Evolutionary conservation across 2,888 invertebrate species (phyloP).

Genomic region (Gasteruption jaculator): DNA sequence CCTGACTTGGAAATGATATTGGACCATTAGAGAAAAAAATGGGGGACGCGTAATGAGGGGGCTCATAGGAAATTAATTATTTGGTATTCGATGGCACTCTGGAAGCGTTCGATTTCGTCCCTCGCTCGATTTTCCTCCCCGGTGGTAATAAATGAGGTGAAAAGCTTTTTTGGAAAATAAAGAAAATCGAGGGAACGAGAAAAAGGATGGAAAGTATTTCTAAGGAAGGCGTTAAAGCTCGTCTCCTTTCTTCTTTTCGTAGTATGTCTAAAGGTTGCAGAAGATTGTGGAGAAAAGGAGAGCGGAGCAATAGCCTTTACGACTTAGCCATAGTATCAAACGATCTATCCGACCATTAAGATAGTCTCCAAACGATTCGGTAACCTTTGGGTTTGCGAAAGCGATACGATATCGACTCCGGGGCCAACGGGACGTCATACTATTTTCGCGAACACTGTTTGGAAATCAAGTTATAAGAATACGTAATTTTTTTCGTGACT

Average conservation of each 20-base stretch:
- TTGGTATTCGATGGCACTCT: no score
- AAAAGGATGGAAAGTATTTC: slow-evolving; percentile 18
- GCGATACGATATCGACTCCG: slow-evolving; percentile 50
- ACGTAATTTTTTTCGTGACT: no score
- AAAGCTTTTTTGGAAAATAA: slow-evolving; percentile 3
- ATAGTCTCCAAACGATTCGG: slow-evolving; percentile 52
- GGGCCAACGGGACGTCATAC: slow-evolving; percentile 29
- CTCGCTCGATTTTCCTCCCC: no score
- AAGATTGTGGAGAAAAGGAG: slow-evolving; percentile 36
- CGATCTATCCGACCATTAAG: slow-evolving; percentile 52
- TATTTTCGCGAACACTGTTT: slow-evolving; percentile 41
- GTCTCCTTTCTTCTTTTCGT: no score
- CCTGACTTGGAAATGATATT: no score
- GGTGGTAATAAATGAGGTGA: slow-evolving; percentile 2
- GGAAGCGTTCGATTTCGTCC: no score
- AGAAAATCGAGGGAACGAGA: slow-evolving; percentile 6
- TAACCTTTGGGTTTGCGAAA: slow-evolving; percentile 51
- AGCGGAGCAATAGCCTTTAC: slow-evolving; percentile 51
- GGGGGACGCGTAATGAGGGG: no score
- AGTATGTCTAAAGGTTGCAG: no score
- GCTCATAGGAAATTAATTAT: no score
- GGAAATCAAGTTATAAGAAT: no score
- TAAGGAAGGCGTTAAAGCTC: slow-evolving; percentile 16
- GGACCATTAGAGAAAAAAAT: no score
- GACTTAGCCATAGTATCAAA: slow-evolving; percentile 53